Evolutionary conservation across 64 coral and sea anemone species (phyloP), one percentile per base, ranked within the genome.

Genomic region (Astreopora myriophthalma): DNA sequence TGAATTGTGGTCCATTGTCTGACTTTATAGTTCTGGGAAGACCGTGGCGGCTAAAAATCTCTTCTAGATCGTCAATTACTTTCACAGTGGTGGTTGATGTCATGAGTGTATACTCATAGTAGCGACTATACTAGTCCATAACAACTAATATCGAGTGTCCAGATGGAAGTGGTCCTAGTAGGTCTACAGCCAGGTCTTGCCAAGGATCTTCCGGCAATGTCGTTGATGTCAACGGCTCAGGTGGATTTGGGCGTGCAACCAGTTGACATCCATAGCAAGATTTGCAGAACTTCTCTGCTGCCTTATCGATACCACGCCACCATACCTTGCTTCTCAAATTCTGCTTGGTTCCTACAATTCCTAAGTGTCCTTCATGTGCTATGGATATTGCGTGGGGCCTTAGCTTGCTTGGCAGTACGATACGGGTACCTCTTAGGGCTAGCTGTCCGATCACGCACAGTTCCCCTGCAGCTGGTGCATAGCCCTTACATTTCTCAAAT

Each of bases 251-350:
- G 22, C 27, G 14, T 14, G 83, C 55, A 24, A 86, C 86, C 25
- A 88, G 26, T 46, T 88, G 86, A 34, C 86, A 44, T 44, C 1
- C 40, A 44, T 44, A 80, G 17, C 73, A 90, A 39, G 74, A 90
- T 42, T 69, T 66, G 35, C 74, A 90, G 24, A 79, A 38, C 39
- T 80, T 90, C 61, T 76, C 74, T 66, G 44, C 88, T 51, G 88
- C 88, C 74, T 79, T 90, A 40, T 79, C 57, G 20, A 90, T 79
- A 44, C 88, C 0, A 70, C 73, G 88, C 88, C 73, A 90, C 42
- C 71, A 90, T 55, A 76, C 87, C 11, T 44, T 44, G 11, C 40
- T 44, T 44, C 40, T 44, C 40, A 44, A 44, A 44, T 44, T 44
- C 40, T 10, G 40, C 40, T 44, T 44, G 6, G 40, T 1, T 44